Conservation (phyloP, 2,113 vertebrate genomes). For the Corythornis cristatus region DNA sequence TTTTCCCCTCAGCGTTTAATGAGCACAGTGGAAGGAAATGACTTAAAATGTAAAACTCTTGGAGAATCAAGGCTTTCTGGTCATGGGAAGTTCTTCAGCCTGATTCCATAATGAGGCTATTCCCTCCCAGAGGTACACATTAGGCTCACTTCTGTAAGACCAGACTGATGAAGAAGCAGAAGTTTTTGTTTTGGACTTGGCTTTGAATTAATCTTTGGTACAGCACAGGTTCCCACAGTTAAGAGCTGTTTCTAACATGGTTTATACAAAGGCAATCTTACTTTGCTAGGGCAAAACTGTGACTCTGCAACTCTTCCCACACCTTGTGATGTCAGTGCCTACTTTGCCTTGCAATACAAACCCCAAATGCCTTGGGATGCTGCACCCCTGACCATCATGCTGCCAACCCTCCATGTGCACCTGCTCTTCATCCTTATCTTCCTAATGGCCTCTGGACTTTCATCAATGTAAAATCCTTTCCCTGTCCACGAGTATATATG, state of each 20-base stretch:
- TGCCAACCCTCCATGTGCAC: rapidly evolving
- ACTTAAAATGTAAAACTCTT: neutral
- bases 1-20: constrained; percentile 17
- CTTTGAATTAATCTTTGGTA: neutral
- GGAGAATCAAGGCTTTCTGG: neutral
- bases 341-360: neutral
- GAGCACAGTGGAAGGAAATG: neutral
- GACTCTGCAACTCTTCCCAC: neutral
- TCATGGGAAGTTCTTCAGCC: neutral
- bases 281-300: rapidly evolving
- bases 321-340: neutral
- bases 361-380: neutral
- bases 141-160: neutral
- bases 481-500: neutral
- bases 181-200: constrained; percentile 25
- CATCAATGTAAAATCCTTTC: neutral
- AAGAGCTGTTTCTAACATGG: neutral
- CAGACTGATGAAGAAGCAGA: constrained; percentile 1
- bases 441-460: neutral
- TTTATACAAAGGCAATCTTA: neutral
- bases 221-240: neutral
- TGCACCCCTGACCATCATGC: neutral
- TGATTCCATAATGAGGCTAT: neutral
- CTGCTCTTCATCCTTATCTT: neutral
- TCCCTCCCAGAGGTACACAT: neutral